Conservation (phyloP, 2,797 vertebrate species). For the Thamnophis elegans region DNA sequence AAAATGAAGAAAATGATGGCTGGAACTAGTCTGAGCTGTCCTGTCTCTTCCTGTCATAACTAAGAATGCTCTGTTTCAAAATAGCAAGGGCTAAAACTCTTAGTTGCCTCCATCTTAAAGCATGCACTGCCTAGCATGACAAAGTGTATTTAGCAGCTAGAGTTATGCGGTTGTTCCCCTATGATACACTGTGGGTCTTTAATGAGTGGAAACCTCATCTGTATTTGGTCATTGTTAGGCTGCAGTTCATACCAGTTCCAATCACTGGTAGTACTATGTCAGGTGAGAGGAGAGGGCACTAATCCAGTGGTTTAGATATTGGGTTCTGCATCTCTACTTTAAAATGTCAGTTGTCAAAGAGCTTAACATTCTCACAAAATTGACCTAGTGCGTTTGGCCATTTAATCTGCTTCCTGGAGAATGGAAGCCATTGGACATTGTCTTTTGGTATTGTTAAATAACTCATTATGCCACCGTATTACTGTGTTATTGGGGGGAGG, state of each 20-base stretch:
- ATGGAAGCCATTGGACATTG: neutral
- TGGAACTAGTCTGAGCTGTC: neutral
- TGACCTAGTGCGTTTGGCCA: neutral
- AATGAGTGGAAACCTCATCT: neutral
- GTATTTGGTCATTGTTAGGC: neutral
- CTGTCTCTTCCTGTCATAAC: neutral
- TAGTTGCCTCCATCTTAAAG: neutral
- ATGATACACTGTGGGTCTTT: neutral
- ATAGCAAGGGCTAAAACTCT: neutral
- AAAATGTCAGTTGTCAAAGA: neutral
- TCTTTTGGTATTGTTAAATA: neutral
- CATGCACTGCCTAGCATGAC: neutral
- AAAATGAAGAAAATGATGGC: neutral
- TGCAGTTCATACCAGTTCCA: neutral
- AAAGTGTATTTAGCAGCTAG: neutral
- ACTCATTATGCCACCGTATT: neutral
- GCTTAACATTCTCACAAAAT: neutral
- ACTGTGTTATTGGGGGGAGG: neutral
- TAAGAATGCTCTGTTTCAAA: neutral
- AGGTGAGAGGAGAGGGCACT: too few species aligned
- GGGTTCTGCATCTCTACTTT: neutral
- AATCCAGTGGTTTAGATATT: neutral
- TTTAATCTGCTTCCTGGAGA: neutral
- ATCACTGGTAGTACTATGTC: neutral
- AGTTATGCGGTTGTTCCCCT: neutral